Base-by-base conservation (phyloP, 2,113 vertebrate genomes). In the Nothoprocta pentlandii region DNA sequence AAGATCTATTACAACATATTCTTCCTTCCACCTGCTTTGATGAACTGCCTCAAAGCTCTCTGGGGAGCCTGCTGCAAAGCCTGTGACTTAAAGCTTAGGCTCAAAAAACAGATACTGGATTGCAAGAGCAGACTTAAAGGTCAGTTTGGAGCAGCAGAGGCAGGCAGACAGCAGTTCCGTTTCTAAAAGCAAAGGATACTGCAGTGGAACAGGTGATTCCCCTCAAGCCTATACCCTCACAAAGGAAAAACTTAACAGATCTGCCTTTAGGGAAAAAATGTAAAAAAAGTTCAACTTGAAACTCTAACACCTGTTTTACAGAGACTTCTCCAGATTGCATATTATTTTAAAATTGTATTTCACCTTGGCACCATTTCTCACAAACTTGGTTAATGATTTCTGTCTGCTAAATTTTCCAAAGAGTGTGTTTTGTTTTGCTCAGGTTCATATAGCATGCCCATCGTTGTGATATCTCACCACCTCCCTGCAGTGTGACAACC, bases 251-350 rank as follows among this genome's bases (percentile, higher is more conserved):
- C 53, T 90, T 81, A 96, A 93, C 74, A 96, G 91, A 94, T 92
- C 87, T 93, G 89, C 86, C 96, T 95, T 83, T 68, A 93, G 95
- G 94, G 95, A 95, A 76, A 93, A 56, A 94, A 94, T 3, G 63
- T 39, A 39, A 76, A 92, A 93, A 94, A 91, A 95, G 90, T 96
- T 97, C 87, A 87, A 36, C 90, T 95, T 90, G 74, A 96, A 97
- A 94, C 85, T 87, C 92, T 89, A 96, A 90, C 94, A 96, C 92
- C 87, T 96, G 92, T 94, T 97, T 94, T 90, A 93, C 89, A 93
- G 73, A 85, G 81, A 85, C 30, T 94, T 66, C 89, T 93, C 90
- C 92, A 94, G 93, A 95, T 67, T 95, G 90, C 46, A 16, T 30
- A 92, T 96, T 95, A 92, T 95, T 95, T 95, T 62, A 95, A 96